These are phyloP conservation scores for Lapara coniferarum DNA, from an alignment of 2,888 invertebrate species.

Conservation along the genomic window DNA sequence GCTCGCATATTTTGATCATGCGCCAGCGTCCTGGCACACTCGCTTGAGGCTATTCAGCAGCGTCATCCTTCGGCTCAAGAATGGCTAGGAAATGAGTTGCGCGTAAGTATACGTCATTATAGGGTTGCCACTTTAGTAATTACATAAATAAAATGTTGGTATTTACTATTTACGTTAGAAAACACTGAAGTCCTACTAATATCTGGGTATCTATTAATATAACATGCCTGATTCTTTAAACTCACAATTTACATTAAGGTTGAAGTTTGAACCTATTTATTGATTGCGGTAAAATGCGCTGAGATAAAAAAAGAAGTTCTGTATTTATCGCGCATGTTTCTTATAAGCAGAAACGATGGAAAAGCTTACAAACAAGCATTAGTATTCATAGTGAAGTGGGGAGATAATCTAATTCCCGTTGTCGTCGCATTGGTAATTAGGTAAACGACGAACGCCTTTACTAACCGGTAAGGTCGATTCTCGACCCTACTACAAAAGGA, in stretches of 20 bases:
- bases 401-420: neutral
- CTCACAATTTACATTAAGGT: too few species aligned
- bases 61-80: constrained; percentile 28
- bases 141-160: neutral
- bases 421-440: neutral
- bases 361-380: neutral
- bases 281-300: too few species aligned
- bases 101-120: constrained; percentile 24
- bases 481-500: neutral
- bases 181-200: too few species aligned
- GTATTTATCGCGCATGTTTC: too few species aligned
- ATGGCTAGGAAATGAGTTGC: constrained; percentile 25
- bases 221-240: too few species aligned
- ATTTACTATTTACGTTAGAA: too few species aligned
- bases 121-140: neutral
- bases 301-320: too few species aligned
- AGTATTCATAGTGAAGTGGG: neutral
- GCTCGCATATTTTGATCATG: constrained; percentile 17
- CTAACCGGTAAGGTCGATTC: neutral
- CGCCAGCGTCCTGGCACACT: constrained; percentile 15
- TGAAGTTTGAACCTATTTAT: too few species aligned
- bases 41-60: neutral
- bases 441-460: neutral
- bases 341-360: too few species aligned
- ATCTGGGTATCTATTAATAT: too few species aligned